Evolutionary conservation across 2,888 invertebrate species (phyloP).

Genomic region (Heliconius hortense): DNA sequence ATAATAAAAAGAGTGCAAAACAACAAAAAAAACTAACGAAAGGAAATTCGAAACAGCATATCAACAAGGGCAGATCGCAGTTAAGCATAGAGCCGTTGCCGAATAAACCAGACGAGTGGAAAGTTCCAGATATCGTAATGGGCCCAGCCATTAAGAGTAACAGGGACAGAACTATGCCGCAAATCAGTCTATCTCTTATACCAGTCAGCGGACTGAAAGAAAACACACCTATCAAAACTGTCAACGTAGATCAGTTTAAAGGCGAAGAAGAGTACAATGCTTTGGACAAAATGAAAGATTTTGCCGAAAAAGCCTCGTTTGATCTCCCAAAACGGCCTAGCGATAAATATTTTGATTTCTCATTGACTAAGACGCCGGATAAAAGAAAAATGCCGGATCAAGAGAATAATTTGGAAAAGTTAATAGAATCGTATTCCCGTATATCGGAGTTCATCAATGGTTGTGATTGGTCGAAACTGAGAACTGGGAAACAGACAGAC

Average conservation of each 20-base stretch:
- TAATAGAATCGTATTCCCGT: slow-evolving; percentile 74
- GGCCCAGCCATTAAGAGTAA: slow-evolving; percentile 60
- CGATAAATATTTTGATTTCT: slow-evolving; percentile 63
- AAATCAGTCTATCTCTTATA: slow-evolving; percentile 75
- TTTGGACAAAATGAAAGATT: slow-evolving; percentile 78
- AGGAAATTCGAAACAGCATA: slow-evolving; percentile 74
- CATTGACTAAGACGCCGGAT: slow-evolving; percentile 58
- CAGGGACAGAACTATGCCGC: slow-evolving; percentile 72
- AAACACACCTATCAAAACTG: slow-evolving; percentile 64
- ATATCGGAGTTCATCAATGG: slow-evolving; percentile 78
- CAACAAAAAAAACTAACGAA: slow-evolving; percentile 50
- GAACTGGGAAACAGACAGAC: slow-evolving; percentile 59
- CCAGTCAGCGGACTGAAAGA: slow-evolving; percentile 71
- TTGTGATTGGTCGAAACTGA: slow-evolving; percentile 73
- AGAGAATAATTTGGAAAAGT: slow-evolving; percentile 68
- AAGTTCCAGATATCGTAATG: slow-evolving; percentile 67
- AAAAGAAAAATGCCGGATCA: slow-evolving; percentile 57
- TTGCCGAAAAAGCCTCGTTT: slow-evolving; percentile 76
- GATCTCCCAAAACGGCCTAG: slow-evolving; percentile 69
- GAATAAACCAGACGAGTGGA: slow-evolving; percentile 62
- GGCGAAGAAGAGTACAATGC: slow-evolving; percentile 76
- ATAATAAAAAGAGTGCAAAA: slow-evolving; percentile 65
- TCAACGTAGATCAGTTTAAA: slow-evolving; percentile 67
- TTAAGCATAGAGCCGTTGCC: slow-evolving; percentile 76
- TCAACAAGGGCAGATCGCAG: slow-evolving; percentile 78